Percentiles rank a stretch among this genome's conserved stretches.
phyloP scores from a whole-genome alignment of 2,888 invertebrate species.

The Scaptomyza caliginosa region DNA sequence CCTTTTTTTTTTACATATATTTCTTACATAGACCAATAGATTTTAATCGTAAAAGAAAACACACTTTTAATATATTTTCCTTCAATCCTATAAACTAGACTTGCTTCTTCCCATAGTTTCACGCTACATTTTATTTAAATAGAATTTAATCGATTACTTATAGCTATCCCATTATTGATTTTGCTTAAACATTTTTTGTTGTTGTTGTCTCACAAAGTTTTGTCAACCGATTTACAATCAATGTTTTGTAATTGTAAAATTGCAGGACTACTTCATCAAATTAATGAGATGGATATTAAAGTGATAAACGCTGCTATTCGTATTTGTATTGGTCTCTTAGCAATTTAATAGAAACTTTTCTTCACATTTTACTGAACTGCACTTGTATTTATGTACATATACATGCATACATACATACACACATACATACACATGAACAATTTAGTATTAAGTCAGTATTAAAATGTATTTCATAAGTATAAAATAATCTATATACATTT shows the following conservation, averaged over 20 bases:
- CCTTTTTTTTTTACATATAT: not conserved
- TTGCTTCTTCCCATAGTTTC: not conserved
- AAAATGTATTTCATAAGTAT: slow-evolving; percentile 32
- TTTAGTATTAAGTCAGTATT: slow-evolving; percentile 35
- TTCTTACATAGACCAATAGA: not conserved
- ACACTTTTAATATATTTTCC: not conserved
- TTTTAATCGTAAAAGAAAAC: not conserved
- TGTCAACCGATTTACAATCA: slow-evolving; percentile 52
- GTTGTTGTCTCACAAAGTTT: slow-evolving; percentile 13
- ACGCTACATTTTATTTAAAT: not conserved
- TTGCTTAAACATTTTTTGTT: not conserved
- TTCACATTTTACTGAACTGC: slow-evolving; percentile 69
- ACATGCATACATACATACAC: slow-evolving; percentile 9
- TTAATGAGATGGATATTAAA: slow-evolving; percentile 84
- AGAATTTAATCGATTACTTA: not conserved
- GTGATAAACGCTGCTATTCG: slow-evolving; percentile 75
- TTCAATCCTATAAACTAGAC: not conserved
- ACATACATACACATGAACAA: slow-evolving; percentile 1
- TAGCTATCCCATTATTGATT: not conserved
- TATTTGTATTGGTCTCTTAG: slow-evolving; percentile 79
- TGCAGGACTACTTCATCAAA: slow-evolving; percentile 84
- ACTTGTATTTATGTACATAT: slow-evolving; percentile 44
- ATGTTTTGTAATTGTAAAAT: slow-evolving; percentile 73
- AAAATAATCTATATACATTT: slow-evolving; percentile 30
- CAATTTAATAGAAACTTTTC: slow-evolving; percentile 62